Evolutionary conservation across 2,113 vertebrate genomes (phyloP), one percentile per base, ranked within the genome.

Genomic region (Tachysurus fulvidraco): DNA sequence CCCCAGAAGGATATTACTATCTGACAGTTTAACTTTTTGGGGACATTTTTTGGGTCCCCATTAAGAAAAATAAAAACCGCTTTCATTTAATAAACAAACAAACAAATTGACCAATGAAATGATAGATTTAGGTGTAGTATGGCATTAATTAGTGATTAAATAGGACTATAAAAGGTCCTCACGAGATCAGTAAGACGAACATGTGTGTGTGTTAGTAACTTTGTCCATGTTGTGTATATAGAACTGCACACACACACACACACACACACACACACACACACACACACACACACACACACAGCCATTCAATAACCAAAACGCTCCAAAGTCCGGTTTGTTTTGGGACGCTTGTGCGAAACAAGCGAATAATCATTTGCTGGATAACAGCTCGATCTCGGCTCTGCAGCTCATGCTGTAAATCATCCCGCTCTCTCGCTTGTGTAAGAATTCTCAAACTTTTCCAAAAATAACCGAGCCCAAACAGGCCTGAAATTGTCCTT

Each of bases 201-300:
- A 52, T 41, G 54, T 80, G 67, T 74, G 86, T 87, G 86, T 78
- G n/a, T 41, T 13, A 4, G 46, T 57, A n/a, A 13, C 59, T 64
- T 55, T 28, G 21, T 50, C 46, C 1, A 4, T 25, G 60, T 65
- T 36, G 16, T 28, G 52, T 6, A 55, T 54, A 78, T 30, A 55
- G 46, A 77, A 23, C 46, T 77, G 46, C 46, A 52, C 50, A 78
- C 11, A 78, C 82, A 54, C 82, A 54, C 82, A 57, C 65, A 74
- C 84, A 55, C 74, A 71, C 85, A 81, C 25, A 76, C 85, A 76
- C 85, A 87, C 69, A 83, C 41, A 76, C 13, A 74, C 67, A 54
- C 81, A 87, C n/a, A 76, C 59, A 64, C 80, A 82, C 36, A 28
- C 80, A 64, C 57, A 41, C 57, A 44, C 1, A 36, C 2, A 44